A percentile compares a stretch with the other conserved stretches of the same genome.
Conservation (phyloP, 2,113 vertebrate genomes). For the Indicator maculatus region DNA sequence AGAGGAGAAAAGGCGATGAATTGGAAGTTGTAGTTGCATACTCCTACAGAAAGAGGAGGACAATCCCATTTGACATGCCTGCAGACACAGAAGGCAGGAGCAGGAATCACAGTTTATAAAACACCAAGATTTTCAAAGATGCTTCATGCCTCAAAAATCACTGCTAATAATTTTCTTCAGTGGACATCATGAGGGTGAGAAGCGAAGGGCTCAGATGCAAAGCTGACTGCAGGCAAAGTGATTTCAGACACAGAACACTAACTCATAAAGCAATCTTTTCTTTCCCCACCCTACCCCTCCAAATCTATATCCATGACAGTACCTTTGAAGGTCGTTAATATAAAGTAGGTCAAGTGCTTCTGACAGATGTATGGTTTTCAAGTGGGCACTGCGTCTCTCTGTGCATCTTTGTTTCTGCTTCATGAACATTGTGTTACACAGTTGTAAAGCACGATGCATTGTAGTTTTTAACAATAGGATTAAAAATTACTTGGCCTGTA, state of each 20-base stretch:
- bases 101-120: background rate
- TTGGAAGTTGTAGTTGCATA: background rate
- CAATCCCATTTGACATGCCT: background rate
- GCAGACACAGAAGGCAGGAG: background rate
- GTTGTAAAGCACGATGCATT: background rate
- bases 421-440: slow-evolving; percentile 2
- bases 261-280: background rate
- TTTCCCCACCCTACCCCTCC: background rate
- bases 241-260: background rate
- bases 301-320: background rate
- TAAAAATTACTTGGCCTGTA: background rate
- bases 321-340: background rate
- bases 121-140: background rate
- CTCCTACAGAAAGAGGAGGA: background rate
- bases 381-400: background rate
- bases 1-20: background rate
- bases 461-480: slow-evolving; percentile 41
- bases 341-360: background rate
- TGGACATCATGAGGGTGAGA: background rate
- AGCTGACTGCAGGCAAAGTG: background rate
- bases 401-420: background rate
- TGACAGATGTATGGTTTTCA: background rate
- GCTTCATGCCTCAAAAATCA: background rate
- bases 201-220: background rate
- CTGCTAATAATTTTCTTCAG: background rate